A percentile compares a stretch with the other conserved stretches of the same genome.
phyloP scores from a whole-genome alignment of 2,113 vertebrate species.

The Phainopepla nitens region DNA sequence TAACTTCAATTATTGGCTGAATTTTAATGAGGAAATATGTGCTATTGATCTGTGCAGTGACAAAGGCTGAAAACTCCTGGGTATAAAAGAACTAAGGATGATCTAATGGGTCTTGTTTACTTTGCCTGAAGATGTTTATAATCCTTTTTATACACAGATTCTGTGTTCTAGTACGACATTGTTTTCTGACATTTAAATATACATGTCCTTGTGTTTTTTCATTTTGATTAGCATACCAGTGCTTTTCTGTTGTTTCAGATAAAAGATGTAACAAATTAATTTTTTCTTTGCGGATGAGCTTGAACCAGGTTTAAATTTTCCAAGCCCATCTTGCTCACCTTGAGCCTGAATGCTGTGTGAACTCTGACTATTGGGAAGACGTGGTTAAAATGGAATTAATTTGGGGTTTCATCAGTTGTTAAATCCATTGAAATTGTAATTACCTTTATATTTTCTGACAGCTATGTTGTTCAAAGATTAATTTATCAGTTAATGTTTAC shows the following conservation, averaged over 20 bases:
- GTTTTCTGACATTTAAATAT: not conserved
- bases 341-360: not conserved
- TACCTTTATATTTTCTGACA: not conserved
- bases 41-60: not conserved
- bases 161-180: rapidly evolving
- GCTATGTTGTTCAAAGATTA: rapidly evolving
- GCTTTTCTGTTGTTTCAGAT: not conserved
- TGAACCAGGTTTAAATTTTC: not conserved
- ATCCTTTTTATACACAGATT: not conserved
- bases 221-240: not conserved
- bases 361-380: not conserved
- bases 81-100: not conserved
- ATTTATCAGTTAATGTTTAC: not conserved
- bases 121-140: not conserved
- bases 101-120: not conserved
- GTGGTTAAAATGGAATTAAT: not conserved
- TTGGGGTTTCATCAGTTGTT: not conserved
- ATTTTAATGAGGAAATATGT: not conserved
- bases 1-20: not conserved
- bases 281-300: not conserved
- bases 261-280: not conserved
- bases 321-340: not conserved
- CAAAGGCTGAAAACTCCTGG: not conserved
- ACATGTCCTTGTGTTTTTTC: not conserved
- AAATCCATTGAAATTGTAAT: not conserved